Base-by-base conservation (phyloP, 2,113 vertebrate species). In the Rhinopithecus roxellana region DNA sequence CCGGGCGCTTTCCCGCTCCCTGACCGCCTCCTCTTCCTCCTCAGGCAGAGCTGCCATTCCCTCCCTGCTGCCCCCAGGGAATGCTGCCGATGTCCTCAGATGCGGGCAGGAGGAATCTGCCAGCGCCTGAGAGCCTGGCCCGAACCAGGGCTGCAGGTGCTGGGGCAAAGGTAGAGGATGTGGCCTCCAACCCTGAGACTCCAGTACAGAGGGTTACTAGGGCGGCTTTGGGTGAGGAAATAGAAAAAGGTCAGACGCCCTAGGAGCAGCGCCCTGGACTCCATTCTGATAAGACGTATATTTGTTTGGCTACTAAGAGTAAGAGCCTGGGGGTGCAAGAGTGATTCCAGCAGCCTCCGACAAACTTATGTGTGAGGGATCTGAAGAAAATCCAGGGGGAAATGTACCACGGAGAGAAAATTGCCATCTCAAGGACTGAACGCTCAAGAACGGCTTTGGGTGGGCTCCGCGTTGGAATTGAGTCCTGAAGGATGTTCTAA, bases 101-200 rank as follows among this genome's bases (percentile, higher is more conserved):
- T 14, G 43, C 74, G 27, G 27, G 18, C 0, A 2, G 67, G 38
- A 87, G 67, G 14, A 17, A 16, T 25, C 3, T 1, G 32, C 7
- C 27, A 30, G 59, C 5, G 8, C 87, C 87, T n/a, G 40, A 30
- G 80, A 59, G 22, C 30, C 67, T 27, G 82, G 12, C 40, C 40
- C 40, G 12, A 2, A 55, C 40, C 8, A 3, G 40, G 9, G 72
- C 43, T 5, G 82, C 4, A 0, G 3, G 3, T 3, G 6, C 30
- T 0, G 3, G 45, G 35, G 8, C 38, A 4, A 61, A 70, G 52
- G 5, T 27, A 17, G 61, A 61, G 16, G 6, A 0, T 22, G 17
- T 45, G 50, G 7, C 78, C 22, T 13, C 40, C 5, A 93, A 43
- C 18, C 78, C 48, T 7, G 64, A 32, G 22, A 2, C 16, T 45